Conservation (phyloP, 2,888 invertebrate genomes). For the Cantharis flavilabris region DNA sequence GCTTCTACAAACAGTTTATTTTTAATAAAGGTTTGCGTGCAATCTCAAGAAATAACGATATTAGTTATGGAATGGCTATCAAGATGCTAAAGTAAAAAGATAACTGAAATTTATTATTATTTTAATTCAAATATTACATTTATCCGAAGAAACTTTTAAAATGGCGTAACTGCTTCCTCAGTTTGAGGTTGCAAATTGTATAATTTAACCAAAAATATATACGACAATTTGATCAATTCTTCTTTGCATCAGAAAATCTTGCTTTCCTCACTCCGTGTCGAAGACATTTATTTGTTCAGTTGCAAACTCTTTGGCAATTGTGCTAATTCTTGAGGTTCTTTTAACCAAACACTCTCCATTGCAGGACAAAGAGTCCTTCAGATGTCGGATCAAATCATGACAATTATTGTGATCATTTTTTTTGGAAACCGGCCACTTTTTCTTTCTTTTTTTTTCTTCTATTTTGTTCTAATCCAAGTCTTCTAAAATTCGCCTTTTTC, state of each 20-base stretch:
- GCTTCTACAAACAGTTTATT: neutral
- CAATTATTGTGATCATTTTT: too few relatives aligned
- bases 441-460: too few relatives aligned
- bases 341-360: neutral
- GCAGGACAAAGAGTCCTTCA: neutral
- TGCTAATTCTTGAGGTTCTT: neutral
- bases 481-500: too few relatives aligned
- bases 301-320: neutral
- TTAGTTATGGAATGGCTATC: neutral
- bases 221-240: too few relatives aligned
- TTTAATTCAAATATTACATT: neutral
- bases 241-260: too few relatives aligned
- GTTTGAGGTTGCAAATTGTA: neutral
- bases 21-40: neutral
- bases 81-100: neutral
- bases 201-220: too few relatives aligned
- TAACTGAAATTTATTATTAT: neutral
- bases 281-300: too few relatives aligned
- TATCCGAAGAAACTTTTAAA: neutral
- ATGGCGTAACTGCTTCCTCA: neutral
- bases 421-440: too few relatives aligned
- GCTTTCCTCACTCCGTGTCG: too few relatives aligned
- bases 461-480: too few relatives aligned
- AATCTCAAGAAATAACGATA: neutral
- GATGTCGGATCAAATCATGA: neutral